Conservation (phyloP, 2,113 vertebrate species). For the Lutjanus erythropterus region DNA sequence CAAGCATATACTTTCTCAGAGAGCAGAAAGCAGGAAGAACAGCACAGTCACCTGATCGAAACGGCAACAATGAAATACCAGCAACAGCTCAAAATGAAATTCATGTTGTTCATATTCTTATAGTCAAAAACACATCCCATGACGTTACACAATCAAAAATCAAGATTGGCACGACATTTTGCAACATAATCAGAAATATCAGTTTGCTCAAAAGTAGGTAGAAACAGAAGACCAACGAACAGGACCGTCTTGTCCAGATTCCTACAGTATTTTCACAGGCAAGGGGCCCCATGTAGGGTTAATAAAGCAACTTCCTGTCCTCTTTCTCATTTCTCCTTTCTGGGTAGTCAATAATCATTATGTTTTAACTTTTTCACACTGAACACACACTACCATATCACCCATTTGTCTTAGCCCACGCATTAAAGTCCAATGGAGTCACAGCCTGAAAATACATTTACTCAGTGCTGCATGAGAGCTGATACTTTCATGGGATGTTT, state of each 20-base stretch:
- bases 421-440: background rate
- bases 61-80: slow-evolving; percentile 5
- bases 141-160: background rate
- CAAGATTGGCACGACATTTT: background rate
- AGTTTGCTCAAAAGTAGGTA: background rate
- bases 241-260: slow-evolving; percentile 9
- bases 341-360: slow-evolving; percentile 16
- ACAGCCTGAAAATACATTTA: slow-evolving; percentile 46
- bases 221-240: slow-evolving; percentile 14
- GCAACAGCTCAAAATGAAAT: background rate
- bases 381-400: background rate
- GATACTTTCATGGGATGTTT: slow-evolving; percentile 27
- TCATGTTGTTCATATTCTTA: background rate
- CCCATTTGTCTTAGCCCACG: background rate
- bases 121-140: background rate
- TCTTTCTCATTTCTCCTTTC: slow-evolving; percentile 72
- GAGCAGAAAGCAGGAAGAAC: slow-evolving; percentile 46
- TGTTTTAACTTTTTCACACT: slow-evolving; percentile 22
- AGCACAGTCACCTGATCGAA: slow-evolving; percentile 47
- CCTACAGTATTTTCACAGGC: slow-evolving; percentile 28
- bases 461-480: background rate
- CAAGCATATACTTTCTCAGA: slow-evolving; percentile 37
- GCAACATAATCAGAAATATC: slow-evolving; percentile 5
- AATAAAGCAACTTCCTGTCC: slow-evolving; percentile 56
- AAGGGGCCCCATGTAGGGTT: slow-evolving; percentile 22